A percentile compares a stretch with the other conserved stretches of the same genome.
These are phyloP conservation scores for Pandemis corylana DNA, from an alignment of 2,888 invertebrate genomes.

Conservation along the genomic window DNA sequence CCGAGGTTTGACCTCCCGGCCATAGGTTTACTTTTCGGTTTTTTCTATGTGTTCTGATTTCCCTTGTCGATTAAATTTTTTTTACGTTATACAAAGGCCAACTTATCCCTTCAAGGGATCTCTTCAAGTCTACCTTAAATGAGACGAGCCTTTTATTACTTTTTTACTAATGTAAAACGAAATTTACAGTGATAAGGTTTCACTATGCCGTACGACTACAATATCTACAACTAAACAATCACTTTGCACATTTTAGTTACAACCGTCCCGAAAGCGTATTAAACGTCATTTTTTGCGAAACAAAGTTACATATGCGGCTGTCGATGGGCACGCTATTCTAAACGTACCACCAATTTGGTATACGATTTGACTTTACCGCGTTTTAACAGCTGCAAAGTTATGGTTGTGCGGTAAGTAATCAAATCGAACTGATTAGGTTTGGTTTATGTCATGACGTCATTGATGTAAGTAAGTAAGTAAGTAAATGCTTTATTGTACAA, in stretches of 20 bases:
- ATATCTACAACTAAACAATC: neutral
- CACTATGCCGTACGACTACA: too few species aligned
- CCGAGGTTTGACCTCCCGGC: too few species aligned
- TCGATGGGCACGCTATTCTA: neutral
- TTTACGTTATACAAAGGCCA: too few species aligned
- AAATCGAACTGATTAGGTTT: neutral
- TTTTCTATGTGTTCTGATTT: too few species aligned
- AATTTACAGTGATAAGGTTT: too few species aligned
- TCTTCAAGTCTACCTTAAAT: too few species aligned
- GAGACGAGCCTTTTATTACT: too few species aligned
- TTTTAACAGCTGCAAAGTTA: neutral
- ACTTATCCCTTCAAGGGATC: too few species aligned
- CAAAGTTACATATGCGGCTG: neutral
- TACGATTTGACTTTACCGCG: neutral
- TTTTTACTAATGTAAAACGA: too few species aligned
- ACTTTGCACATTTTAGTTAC: neutral
- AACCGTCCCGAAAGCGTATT: neutral
- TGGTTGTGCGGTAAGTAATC: constrained; percentile 19
- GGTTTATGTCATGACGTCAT: neutral
- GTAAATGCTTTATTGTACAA: too few species aligned
- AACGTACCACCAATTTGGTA: neutral
- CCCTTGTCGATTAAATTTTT: too few species aligned
- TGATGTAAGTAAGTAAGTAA: neutral
- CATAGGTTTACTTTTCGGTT: too few species aligned
- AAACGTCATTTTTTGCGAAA: neutral